These are phyloP conservation scores for Drosophila busckii DNA, from an alignment of 1,140 invertebrate genomes.

Conservation along the genomic window DNA sequence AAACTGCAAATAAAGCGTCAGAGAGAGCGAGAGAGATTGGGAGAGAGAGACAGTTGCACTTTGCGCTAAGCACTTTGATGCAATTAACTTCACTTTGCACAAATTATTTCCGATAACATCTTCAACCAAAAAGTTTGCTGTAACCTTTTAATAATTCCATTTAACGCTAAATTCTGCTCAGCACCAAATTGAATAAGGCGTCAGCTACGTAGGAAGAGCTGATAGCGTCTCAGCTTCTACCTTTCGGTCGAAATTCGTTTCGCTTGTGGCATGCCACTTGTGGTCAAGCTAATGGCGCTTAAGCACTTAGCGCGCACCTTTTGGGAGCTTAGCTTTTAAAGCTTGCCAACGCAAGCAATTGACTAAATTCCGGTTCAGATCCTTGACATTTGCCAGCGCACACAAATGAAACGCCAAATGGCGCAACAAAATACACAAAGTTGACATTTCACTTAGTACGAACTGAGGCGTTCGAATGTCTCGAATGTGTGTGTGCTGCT, in stretches of 20 bases:
- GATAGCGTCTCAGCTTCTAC: too few species aligned
- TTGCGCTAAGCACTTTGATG: not conserved
- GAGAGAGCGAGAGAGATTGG: too few species aligned
- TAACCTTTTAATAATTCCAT: slow-evolving; percentile 65
- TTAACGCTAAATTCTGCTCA: slow-evolving; percentile 56
- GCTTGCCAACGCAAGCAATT: too few species aligned
- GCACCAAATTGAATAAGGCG: slow-evolving; percentile 60
- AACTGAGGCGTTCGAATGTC: too few species aligned
- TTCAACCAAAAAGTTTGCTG: too few species aligned
- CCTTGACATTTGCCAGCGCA: slow-evolving; percentile 15
- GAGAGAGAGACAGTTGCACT: slow-evolving; percentile 5
- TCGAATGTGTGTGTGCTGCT: not conserved
- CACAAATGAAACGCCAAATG: slow-evolving; percentile 18
- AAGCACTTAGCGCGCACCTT: too few species aligned
- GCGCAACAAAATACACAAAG: slow-evolving; percentile 28
- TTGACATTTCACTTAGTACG: slow-evolving; percentile 43
- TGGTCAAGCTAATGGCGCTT: too few species aligned
- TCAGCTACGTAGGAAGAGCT: not conserved
- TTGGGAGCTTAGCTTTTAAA: too few species aligned
- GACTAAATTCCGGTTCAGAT: slow-evolving; percentile 33
- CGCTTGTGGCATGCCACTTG: too few species aligned
- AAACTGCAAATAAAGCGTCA: too few species aligned
- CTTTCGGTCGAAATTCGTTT: too few species aligned
- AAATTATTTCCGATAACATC: slow-evolving; percentile 69
- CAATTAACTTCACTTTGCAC: slow-evolving; percentile 40